Conservation (phyloP, 2,113 vertebrate genomes). For the Thermophis baileyi region DNA sequence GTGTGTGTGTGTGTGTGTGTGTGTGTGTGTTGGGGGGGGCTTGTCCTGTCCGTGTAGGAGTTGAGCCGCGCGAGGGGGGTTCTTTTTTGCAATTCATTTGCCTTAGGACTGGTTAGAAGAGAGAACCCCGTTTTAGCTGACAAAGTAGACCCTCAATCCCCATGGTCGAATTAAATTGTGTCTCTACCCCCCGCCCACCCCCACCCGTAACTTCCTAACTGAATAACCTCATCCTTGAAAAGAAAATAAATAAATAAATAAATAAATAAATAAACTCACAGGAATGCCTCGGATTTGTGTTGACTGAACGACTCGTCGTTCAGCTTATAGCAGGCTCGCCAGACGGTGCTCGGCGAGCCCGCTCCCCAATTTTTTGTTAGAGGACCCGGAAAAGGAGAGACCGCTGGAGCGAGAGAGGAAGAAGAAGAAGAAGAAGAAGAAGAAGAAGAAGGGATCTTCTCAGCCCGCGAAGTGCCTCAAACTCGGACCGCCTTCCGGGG, state of each 20-base stretch:
- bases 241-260: constrained; percentile 85
- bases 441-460: background rate
- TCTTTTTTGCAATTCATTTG: constrained; percentile 57
- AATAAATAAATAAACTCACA: constrained; percentile 63
- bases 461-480: background rate
- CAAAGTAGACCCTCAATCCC: constrained; percentile 83
- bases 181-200: constrained; percentile 75
- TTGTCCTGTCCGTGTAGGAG: background rate
- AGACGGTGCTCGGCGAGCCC: constrained; percentile 72
- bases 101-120: constrained; percentile 76
- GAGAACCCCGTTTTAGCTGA: constrained; percentile 75
- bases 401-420: background rate
- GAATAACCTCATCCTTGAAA: constrained; percentile 84
- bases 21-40: background rate
- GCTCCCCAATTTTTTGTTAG: constrained; percentile 71
- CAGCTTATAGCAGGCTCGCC: constrained; percentile 78
- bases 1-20: too few species aligned
- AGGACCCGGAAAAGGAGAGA: constrained; percentile 55
- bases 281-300: constrained; percentile 90
- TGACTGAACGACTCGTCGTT: constrained; percentile 81
- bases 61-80: constrained; percentile 3
- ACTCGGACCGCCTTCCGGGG: background rate
- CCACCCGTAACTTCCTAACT: constrained; percentile 74
- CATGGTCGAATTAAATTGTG: constrained; percentile 82
- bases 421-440: too few species aligned